phyloP scores from a whole-genome alignment of 2,113 vertebrate species.

The Apteryx owenii region DNA sequence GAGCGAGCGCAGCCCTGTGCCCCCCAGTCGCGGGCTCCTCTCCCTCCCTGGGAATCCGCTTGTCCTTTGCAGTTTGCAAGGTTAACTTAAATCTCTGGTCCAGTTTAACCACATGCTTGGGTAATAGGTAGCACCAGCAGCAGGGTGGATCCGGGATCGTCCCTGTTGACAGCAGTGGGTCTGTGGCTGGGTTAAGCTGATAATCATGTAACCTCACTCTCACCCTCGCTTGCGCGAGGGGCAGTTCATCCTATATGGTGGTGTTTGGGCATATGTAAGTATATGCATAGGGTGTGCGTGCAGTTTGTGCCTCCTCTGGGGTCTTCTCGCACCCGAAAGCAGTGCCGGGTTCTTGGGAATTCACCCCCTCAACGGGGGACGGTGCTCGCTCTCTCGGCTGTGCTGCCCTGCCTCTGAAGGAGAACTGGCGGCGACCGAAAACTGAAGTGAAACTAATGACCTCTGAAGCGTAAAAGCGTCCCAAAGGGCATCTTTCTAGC shows the following conservation, averaged over 20 bases:
- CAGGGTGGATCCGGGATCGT: not conserved
- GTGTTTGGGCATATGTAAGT: rapidly evolving
- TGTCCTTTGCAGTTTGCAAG: not conserved
- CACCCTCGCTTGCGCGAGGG: rapidly evolving
- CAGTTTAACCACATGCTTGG: not conserved
- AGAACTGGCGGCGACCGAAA: not conserved
- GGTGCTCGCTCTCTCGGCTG: not conserved
- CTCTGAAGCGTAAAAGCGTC: not conserved
- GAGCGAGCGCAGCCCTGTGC: not conserved
- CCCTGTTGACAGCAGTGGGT: not conserved
- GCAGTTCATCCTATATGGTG: not conserved
- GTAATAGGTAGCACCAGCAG: not conserved
- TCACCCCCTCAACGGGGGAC: not conserved
- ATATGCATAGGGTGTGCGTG: rapidly evolving
- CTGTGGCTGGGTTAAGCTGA: not conserved
- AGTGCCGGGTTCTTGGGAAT: not conserved
- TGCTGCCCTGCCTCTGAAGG: not conserved
- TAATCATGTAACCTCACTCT: not conserved
- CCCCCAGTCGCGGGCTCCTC: not conserved
- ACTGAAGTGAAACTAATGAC: not conserved
- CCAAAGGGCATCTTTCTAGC: not conserved
- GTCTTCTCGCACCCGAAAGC: not conserved
- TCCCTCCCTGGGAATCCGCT: not conserved
- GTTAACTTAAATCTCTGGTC: not conserved
- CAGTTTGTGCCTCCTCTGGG: not conserved